These are phyloP conservation scores for Zaprionus vittiger DNA, from an alignment of 1,140 invertebrate genomes.

Conservation along the genomic window DNA sequence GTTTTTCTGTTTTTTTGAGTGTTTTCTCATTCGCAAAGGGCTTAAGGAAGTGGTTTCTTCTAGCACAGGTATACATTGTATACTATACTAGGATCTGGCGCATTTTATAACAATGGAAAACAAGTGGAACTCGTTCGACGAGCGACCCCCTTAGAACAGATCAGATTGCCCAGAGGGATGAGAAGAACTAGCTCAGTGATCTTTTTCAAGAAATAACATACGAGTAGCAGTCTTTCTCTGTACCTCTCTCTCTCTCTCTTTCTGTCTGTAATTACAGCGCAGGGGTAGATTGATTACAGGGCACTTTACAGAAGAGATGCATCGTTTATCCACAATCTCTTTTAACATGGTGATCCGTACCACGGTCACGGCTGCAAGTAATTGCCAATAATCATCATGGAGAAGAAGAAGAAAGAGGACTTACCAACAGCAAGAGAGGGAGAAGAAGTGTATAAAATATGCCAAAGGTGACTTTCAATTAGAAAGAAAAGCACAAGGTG, in stretches of 20 bases:
- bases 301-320: not conserved
- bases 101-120: slow-evolving; percentile 46
- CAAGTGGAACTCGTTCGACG: slow-evolving; percentile 70
- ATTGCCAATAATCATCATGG: slow-evolving; percentile 69
- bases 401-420: slow-evolving; percentile 24
- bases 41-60: slow-evolving; percentile 69
- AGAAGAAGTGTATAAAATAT: slow-evolving; percentile 56
- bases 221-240: not conserved
- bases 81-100: slow-evolving; percentile 40
- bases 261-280: slow-evolving; percentile 24
- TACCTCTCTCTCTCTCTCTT: slow-evolving; percentile 1
- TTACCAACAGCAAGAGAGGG: slow-evolving; percentile 30
- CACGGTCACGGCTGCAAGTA: slow-evolving; percentile 69
- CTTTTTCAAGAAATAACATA: slow-evolving; percentile 21
- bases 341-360: slow-evolving; percentile 39
- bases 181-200: slow-evolving; percentile 23
- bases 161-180: slow-evolving; percentile 8
- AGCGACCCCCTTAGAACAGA: slow-evolving; percentile 32
- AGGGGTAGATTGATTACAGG: slow-evolving; percentile 32
- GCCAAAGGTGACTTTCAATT: slow-evolving; percentile 76
- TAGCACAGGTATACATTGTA: slow-evolving; percentile 49
- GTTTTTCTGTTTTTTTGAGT: slow-evolving; percentile 9
- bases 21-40: slow-evolving; percentile 54
- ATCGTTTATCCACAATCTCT: slow-evolving; percentile 19
- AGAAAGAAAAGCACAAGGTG: slow-evolving; percentile 23